Conservation (phyloP, 2,797 vertebrate genomes). For the Siniperca obscura region DNA sequence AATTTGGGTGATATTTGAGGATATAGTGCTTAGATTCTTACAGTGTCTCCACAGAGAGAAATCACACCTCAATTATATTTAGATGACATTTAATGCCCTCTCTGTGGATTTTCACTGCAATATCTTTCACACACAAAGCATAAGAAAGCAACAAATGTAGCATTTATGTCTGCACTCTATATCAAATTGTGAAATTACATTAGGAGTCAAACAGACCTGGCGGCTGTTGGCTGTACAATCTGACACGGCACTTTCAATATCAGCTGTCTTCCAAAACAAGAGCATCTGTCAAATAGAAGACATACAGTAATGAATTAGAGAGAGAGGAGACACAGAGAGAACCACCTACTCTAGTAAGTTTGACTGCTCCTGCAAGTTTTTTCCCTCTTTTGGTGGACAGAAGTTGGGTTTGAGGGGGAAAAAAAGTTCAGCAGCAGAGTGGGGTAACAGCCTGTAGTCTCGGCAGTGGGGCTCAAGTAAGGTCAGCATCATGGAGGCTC, state of each 20-base stretch:
- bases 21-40: conserved; percentile 62
- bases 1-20: conserved; percentile 72
- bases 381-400: conserved; percentile 41
- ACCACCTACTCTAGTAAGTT: conserved; percentile 31
- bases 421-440: conserved; percentile 64
- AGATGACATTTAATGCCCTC: conserved; percentile 77
- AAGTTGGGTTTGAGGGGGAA: conserved; percentile 67
- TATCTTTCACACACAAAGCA: conserved; percentile 61
- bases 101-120: conserved; percentile 59
- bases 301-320: conserved; percentile 43
- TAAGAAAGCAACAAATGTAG: conserved; percentile 64
- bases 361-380: conserved; percentile 45
- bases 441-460: conserved; percentile 72
- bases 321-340: conserved; percentile 32
- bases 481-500: conserved; percentile 70
- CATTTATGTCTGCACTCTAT: conserved; percentile 59
- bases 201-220: conserved; percentile 63
- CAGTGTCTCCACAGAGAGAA: conserved; percentile 66
- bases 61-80: conserved; percentile 75
- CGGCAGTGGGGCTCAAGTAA: conserved; percentile 63
- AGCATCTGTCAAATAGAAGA: conserved; percentile 69
- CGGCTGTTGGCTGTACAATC: conserved; percentile 55
- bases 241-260: conserved; percentile 68
- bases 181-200: conserved; percentile 64
- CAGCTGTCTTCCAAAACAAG: conserved; percentile 61